These are phyloP conservation scores for Recurvirostra avosetta DNA, from an alignment of 2,113 vertebrate species.

Conservation along the genomic window DNA sequence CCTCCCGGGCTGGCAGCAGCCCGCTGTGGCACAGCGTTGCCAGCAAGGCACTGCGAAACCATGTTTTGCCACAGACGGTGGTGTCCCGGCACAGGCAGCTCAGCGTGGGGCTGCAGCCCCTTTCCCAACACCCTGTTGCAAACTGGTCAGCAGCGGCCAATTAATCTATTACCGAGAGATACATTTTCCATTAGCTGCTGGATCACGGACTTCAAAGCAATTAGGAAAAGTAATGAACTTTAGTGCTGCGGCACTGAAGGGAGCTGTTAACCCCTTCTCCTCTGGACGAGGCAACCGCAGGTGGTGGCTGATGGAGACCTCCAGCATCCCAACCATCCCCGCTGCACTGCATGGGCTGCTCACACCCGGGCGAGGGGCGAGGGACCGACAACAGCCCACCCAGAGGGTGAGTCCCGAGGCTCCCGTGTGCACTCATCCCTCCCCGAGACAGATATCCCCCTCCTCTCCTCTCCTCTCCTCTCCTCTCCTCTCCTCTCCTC, in stretches of 20 bases:
- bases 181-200: slow-evolving; percentile 37
- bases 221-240: slow-evolving; percentile 62
- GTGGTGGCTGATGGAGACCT: not conserved
- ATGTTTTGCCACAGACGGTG: fast-evolving
- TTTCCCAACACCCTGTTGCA: not conserved
- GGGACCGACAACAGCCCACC: not conserved
- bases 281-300: not conserved
- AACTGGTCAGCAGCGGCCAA: not conserved
- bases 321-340: fast-evolving
- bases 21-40: fast-evolving
- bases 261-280: slow-evolving; percentile 10
- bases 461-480: not conserved
- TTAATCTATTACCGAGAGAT: slow-evolving; percentile 33
- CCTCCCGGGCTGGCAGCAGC: too few relatives aligned
- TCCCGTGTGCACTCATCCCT: fast-evolving
- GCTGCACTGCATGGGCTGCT: fast-evolving
- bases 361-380: fast-evolving
- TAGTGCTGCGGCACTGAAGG: not conserved
- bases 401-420: fast-evolving
- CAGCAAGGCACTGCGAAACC: too few relatives aligned
- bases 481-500: too few relatives aligned
- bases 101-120: not conserved
- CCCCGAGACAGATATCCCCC: not conserved
- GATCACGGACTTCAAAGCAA: slow-evolving; percentile 51
- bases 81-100: fast-evolving